Percentiles rank a stretch among this genome's conserved stretches.
Conservation (phyloP, 2,797 vertebrate species). For the Nannoperca australis region DNA sequence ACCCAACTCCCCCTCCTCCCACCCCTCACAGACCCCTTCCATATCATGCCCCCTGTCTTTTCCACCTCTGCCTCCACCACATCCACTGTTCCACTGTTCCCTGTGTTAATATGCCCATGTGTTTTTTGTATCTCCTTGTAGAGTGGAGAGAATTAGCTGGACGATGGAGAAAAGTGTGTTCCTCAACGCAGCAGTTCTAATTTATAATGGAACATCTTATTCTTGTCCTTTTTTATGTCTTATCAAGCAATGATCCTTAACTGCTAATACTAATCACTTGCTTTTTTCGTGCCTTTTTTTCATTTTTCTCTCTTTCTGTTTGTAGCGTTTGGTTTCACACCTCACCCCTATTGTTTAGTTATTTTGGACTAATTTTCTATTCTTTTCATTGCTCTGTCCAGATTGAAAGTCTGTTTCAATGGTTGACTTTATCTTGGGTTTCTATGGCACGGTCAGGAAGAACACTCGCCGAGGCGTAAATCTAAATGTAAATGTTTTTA, state of each 20-base stretch:
- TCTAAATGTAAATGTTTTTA: too few relatives aligned
- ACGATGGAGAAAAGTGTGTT: slow-evolving; percentile 81
- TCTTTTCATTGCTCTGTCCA: slow-evolving; percentile 72
- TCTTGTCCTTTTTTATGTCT: slow-evolving; percentile 44
- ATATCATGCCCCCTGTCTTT: slow-evolving; percentile 24
- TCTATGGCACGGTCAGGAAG: slow-evolving; percentile 66
- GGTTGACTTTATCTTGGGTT: slow-evolving; percentile 73
- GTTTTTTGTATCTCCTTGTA: slow-evolving; percentile 87
- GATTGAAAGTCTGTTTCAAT: slow-evolving; percentile 68
- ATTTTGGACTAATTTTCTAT: slow-evolving; percentile 69
- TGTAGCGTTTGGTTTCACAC: slow-evolving; percentile 65
- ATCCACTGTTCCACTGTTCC: slow-evolving; percentile 65
- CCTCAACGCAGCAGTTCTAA: slow-evolving; percentile 81
- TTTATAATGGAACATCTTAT: slow-evolving; percentile 77
- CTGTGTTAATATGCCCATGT: slow-evolving; percentile 83
- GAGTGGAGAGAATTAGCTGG: slow-evolving; percentile 86
- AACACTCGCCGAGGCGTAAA: not conserved
- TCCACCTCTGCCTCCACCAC: slow-evolving; percentile 54
- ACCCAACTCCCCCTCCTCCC: slow-evolving; percentile 9
- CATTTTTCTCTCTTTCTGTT: slow-evolving; percentile 59
- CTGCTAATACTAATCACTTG: slow-evolving; percentile 64
- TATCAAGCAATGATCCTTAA: slow-evolving; percentile 42
- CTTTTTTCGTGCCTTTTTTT: slow-evolving; percentile 56
- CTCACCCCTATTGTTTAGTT: slow-evolving; percentile 12
- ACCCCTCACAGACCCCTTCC: slow-evolving; percentile 15